Base-by-base conservation (phyloP, 2,797 vertebrate species). In the Halcyon badia region DNA sequence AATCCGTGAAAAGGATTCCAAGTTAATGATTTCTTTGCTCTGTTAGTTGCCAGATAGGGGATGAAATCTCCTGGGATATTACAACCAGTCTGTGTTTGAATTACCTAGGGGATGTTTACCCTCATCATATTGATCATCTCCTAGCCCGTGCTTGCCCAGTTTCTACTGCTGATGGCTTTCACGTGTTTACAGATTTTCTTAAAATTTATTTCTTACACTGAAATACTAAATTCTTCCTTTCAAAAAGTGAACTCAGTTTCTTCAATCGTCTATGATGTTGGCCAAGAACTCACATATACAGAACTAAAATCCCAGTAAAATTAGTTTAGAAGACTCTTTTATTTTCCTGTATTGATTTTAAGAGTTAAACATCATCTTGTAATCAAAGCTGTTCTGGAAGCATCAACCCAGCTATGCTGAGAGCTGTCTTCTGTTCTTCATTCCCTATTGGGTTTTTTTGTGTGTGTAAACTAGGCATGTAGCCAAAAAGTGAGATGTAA, bases 11-110 rank as follows among this genome's bases (percentile, higher is more conserved):
- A 86, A 81, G 6, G 12, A 44, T 71, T 88, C 24, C 44, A 49
- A 31, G 83, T 90, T 88, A 94, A 82, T 77, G 39, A 78, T 91
- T 79, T 56, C 58, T 64, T 87, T 78, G 19, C 26, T 79, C 62
- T 62, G 31, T 64, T 78, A 41, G 44, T 60, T 83, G 35, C 66
- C 51, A 80, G 33, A 17, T 7, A 54, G 37, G 22, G 68, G 5
- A n/a, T 87, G 71, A 79, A 82, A 64, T 73, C 56, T 83, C 30
- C 39, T 41, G 52, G 21, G 35, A 2, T 71, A 42, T 89, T 81
- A 64, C 25, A 61, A 48, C 35, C 37, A 39, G 69, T n/a, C 37
- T 78, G 10, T 87, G n/a, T 86, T 83, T 88, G 68, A 87, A 68
- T 51, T 89, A 30, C 30, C n/a, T 28, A 5, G 16, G 56, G 14